These are phyloP conservation scores for Drosophila mauritiana DNA, from an alignment of 1,140 invertebrate species.

Conservation along the genomic window DNA sequence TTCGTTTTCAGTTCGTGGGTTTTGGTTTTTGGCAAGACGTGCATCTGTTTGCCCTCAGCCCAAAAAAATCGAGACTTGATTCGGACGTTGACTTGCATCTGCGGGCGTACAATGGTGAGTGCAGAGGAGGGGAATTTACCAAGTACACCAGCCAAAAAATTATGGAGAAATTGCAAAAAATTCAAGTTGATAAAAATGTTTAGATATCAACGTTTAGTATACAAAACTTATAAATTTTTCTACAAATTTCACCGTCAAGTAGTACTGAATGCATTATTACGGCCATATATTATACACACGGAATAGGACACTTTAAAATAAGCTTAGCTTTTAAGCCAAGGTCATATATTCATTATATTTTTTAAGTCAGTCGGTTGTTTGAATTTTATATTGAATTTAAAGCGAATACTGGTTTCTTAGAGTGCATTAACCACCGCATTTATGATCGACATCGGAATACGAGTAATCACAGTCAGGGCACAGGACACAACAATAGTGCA, in stretches of 20 bases:
- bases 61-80: slow-evolving; percentile 15
- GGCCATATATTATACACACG: no score
- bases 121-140: slow-evolving; percentile 30
- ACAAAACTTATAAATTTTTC: no score
- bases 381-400: no score
- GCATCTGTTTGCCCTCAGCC: slow-evolving; percentile 65
- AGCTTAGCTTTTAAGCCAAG: no score
- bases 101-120: slow-evolving; percentile 65
- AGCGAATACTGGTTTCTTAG: neutral
- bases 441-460: slow-evolving; percentile 46
- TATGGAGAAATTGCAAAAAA: neutral
- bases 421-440: slow-evolving; percentile 31
- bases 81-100: slow-evolving; percentile 83
- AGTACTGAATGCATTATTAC: no score
- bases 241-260: no score
- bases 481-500: slow-evolving; percentile 65
- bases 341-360: neutral
- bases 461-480: slow-evolving; percentile 68
- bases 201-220: no score
- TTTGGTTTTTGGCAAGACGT: slow-evolving; percentile 68
- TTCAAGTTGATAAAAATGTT: neutral
- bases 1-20: slow-evolving; percentile 26
- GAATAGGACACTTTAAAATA: no score
- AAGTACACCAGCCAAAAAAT: slow-evolving; percentile 1
- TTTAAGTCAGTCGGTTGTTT: no score